Base-by-base conservation (phyloP, 2,888 invertebrate species). In the Ochropleura leucogaster region DNA sequence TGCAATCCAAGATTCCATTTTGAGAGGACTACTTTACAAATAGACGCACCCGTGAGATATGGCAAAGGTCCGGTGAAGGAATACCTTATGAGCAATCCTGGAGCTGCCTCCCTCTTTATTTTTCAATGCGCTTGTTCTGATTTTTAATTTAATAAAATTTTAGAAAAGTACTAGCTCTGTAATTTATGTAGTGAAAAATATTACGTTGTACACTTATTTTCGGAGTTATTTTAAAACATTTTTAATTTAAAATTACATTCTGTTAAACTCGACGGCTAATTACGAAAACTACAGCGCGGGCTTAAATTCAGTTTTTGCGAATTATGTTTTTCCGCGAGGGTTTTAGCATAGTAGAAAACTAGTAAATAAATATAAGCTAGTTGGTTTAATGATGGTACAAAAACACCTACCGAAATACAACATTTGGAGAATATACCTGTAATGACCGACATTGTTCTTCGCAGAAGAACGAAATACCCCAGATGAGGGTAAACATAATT, bases 401-500 rank as follows among this genome's bases (percentile, higher is more conserved):
- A 66, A n/a, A 53, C n/a, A 63, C 47, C n/a, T 64, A 30, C 10
- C 40, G 20, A 64, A 62, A 53, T 20, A 67, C 46, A 42, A 59
- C 63, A 81, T 76, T 53, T 57, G 16, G 55, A 66, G 51, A 75
- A 75, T 70, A 40, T 67, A 55, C 14, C 44, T 47, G 47, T 9
- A 60, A 55, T 53, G 44, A 49, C 49, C 18, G 77, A 51, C 64
- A 60, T 67, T 71, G 57, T 66, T 62, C 62, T 46, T 49, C 20
- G 30, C 18, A 51, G 42, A 59, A 60, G 46, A 20, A 72, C n/a
- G 63, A 53, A 73, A 82, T 77, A 71, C 62, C 68, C 70, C 53
- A 73, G 59, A 75, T 55, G 72, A 73, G 76, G 68, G 74, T 74
- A 83, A 75, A 77, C 71, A 77, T 87, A 85, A 83, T 85, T 71